Evolutionary conservation across 2,113 vertebrate species (phyloP).

Genomic region (Cepphus grylle): DNA sequence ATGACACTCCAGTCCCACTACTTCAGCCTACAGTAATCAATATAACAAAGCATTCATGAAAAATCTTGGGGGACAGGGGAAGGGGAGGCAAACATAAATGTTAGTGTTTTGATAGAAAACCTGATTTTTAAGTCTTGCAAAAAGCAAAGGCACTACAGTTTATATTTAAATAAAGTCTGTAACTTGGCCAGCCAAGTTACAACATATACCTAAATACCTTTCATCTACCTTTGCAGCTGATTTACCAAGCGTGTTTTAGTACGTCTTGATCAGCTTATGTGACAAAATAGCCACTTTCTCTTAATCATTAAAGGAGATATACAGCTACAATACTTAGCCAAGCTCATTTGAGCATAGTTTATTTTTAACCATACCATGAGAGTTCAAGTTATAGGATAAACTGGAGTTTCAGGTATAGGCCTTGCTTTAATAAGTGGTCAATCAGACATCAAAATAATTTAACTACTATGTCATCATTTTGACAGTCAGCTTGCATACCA

Average conservation of each 20-base stretch:
- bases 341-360: background rate
- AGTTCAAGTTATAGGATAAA: background rate
- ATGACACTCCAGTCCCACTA: background rate
- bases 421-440: background rate
- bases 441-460: constrained; percentile 48
- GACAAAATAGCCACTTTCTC: background rate
- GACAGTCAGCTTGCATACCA: background rate
- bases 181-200: constrained; percentile 90
- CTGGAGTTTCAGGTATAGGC: background rate
- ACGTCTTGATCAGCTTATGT: background rate
- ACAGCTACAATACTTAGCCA: background rate
- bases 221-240: background rate
- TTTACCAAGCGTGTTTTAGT: constrained; percentile 23
- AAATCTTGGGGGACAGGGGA: constrained; percentile 41
- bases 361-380: background rate
- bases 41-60: constrained; percentile 65
- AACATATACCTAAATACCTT: background rate
- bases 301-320: background rate
- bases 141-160: constrained; percentile 50
- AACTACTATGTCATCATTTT: constrained; percentile 56
- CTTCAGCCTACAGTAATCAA: constrained; percentile 62
- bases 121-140: constrained; percentile 39
- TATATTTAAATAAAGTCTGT: constrained; percentile 47
- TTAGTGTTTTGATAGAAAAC: background rate
- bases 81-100: constrained; percentile 40